Percentiles rank a stretch among this genome's conserved stretches.
Conservation (phyloP, 2,888 invertebrate species). For the Elegia similella region DNA sequence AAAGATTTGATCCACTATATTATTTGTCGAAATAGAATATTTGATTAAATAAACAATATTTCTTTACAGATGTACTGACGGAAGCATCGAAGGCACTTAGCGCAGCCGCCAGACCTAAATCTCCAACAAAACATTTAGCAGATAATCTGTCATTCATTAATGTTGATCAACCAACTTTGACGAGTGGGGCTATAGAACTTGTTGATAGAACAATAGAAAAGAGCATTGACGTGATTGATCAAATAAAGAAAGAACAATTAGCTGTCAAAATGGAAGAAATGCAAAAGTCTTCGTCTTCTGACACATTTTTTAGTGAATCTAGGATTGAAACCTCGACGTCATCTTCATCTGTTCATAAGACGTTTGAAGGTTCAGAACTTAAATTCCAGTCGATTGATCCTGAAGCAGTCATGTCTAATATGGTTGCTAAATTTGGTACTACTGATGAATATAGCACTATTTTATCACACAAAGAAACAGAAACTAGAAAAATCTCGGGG, state of each 20-base stretch:
- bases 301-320: slow-evolving; percentile 68
- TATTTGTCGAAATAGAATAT: not conserved
- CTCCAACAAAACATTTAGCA: slow-evolving; percentile 71
- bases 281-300: slow-evolving; percentile 59
- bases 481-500: slow-evolving; percentile 73
- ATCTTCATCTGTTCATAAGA: slow-evolving; percentile 70
- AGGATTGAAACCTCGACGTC: slow-evolving; percentile 68
- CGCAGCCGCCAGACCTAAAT: slow-evolving; percentile 67
- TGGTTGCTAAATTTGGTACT: slow-evolving; percentile 65
- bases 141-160: slow-evolving; percentile 74
- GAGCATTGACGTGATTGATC: slow-evolving; percentile 65
- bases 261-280: slow-evolving; percentile 70
- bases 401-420: slow-evolving; percentile 64
- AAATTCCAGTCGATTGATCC: slow-evolving; percentile 70
- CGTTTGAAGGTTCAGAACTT: slow-evolving; percentile 56
- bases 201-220: slow-evolving; percentile 76
- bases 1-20: not conserved
- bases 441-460: slow-evolving; percentile 63
- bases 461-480: slow-evolving; percentile 77
- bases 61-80: slow-evolving; percentile 66
- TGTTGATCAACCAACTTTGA: slow-evolving; percentile 77
- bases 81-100: slow-evolving; percentile 62
- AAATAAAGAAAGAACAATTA: slow-evolving; percentile 68
- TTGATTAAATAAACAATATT: slow-evolving; percentile 22
- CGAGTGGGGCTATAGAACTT: slow-evolving; percentile 78